These are phyloP conservation scores for Phoenicopterus ruber DNA, from an alignment of 2,113 vertebrate genomes.

Conservation along the genomic window DNA sequence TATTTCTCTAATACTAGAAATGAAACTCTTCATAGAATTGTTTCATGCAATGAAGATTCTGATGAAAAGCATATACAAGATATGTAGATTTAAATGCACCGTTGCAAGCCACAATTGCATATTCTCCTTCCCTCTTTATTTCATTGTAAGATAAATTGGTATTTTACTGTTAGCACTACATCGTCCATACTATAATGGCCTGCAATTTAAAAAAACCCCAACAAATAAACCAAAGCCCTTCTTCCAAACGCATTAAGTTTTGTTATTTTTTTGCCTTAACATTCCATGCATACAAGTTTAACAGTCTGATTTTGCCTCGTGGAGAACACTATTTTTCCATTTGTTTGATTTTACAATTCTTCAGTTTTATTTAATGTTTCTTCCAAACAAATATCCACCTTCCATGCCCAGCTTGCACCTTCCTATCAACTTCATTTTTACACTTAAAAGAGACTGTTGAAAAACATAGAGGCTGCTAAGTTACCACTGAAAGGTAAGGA, in stretches of 20 bases:
- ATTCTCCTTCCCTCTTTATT: neutral
- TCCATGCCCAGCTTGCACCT: neutral
- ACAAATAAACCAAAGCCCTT: neutral
- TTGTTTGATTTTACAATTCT: neutral
- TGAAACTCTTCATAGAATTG: neutral
- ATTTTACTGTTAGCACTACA: neutral
- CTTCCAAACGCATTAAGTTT: neutral
- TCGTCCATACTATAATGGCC: neutral
- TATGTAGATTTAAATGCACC: neutral
- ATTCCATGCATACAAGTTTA: fast-evolving
- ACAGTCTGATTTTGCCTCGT: neutral
- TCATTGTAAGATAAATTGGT: neutral
- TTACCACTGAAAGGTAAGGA: neutral
- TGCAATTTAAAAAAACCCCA: neutral
- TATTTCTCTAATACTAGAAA: neutral
- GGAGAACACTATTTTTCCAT: neutral
- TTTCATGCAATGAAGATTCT: neutral
- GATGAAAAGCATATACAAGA: neutral
- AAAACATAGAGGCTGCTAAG: neutral
- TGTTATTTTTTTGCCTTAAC: neutral
- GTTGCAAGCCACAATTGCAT: neutral
- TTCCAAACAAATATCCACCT: neutral
- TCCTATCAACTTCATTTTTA: neutral
- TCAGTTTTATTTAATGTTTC: neutral
- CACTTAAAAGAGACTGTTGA: neutral